Evolutionary conservation across 2,888 invertebrate genomes (phyloP).

Genomic region (Pandemis heparana): DNA sequence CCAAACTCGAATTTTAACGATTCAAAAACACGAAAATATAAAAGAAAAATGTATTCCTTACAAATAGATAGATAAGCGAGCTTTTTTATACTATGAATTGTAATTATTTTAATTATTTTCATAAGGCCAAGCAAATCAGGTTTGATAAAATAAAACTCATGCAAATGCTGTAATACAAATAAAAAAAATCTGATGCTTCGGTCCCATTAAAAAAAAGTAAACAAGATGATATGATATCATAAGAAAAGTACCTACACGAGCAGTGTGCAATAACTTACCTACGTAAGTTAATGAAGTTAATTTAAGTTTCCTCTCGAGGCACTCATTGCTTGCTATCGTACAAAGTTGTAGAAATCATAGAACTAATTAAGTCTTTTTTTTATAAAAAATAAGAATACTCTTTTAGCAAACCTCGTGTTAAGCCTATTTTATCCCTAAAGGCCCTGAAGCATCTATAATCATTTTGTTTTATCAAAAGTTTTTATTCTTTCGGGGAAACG

Average conservation of each 20-base stretch:
- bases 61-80: too few relatives aligned
- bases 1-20: conserved; percentile 27
- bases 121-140: too few relatives aligned
- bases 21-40: conserved; percentile 8
- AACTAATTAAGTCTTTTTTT: conserved; percentile 5
- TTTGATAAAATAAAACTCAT: too few relatives aligned
- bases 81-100: too few relatives aligned
- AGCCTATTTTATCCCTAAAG: neutral
- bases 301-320: conserved; percentile 16
- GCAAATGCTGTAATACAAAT: neutral
- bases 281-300: conserved; percentile 29
- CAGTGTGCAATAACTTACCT: conserved; percentile 20
- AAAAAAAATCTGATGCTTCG: neutral
- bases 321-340: conserved; percentile 5
- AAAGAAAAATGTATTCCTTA: conserved; percentile 2
- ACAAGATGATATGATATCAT: conserved; percentile 16
- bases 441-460: neutral
- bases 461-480: neutral
- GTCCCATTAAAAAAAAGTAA: neutral
- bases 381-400: neutral
- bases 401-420: neutral
- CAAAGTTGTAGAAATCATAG: conserved; percentile 13
- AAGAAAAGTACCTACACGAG: conserved; percentile 4
- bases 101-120: too few relatives aligned
- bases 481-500: neutral